Evolutionary conservation across 2,888 invertebrate genomes (phyloP).

Genomic region (Ischnura elegans): DNA sequence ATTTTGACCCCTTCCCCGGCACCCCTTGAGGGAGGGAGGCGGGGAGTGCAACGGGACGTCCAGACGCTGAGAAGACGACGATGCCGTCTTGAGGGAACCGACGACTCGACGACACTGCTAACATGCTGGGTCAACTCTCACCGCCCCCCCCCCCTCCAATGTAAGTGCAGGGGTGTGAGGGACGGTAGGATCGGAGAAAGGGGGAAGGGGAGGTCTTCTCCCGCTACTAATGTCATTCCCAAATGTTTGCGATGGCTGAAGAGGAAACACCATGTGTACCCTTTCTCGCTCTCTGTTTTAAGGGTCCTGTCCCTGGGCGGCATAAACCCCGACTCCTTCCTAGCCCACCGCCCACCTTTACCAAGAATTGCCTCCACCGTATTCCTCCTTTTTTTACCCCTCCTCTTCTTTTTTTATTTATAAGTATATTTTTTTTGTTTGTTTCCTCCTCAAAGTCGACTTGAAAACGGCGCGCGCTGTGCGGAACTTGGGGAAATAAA

Average conservation of each 20-base stretch:
- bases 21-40: not conserved
- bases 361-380: not conserved
- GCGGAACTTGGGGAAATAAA: not conserved
- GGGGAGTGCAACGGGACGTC: not conserved
- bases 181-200: not conserved
- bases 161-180: not conserved
- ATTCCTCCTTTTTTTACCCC: not conserved
- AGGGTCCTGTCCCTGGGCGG: not conserved
- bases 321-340: too few species aligned
- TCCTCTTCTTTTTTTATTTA: too few species aligned
- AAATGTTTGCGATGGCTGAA: conserved; percentile 56
- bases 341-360: not conserved
- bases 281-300: conserved; percentile 40
- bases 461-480: not conserved
- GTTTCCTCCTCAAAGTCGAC: not conserved
- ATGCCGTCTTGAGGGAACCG: conserved; percentile 17
- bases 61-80: conserved; percentile 31
- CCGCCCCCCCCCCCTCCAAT: too few species aligned
- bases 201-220: not conserved
- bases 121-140: conserved; percentile 65
- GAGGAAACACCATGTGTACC: conserved; percentile 29
- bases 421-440: too few species aligned
- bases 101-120: conserved; percentile 19
- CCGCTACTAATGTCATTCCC: conserved; percentile 66
- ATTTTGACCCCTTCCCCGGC: not conserved